A percentile compares a stretch with the other conserved stretches of the same genome.
Conservation (phyloP, 35 echinoderm and acorn worm species). For the Apostichopus japonicus region DNA sequence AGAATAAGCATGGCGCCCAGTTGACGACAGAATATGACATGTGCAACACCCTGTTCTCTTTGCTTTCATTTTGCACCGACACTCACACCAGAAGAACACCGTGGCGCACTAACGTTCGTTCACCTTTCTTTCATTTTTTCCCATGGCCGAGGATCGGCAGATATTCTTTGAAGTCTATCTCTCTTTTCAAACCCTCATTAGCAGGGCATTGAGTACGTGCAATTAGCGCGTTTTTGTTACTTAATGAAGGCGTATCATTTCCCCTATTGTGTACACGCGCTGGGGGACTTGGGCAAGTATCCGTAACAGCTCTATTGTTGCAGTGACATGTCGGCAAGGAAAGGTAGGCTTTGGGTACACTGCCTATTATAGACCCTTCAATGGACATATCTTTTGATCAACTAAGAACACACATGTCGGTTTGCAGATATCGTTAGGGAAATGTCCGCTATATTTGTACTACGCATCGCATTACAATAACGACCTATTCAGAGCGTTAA, state of each 20-base stretch:
- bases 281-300: constrained; percentile 31
- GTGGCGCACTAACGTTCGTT: background rate
- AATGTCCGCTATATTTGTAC: constrained; percentile 43
- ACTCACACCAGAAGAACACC: background rate
- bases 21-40: too few species aligned
- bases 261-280: constrained; percentile 43
- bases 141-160: background rate
- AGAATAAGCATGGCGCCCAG: too few species aligned
- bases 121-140: background rate
- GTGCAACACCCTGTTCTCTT: too few species aligned
- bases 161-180: constrained; percentile 24
- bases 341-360: constrained; percentile 11
- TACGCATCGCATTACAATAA: constrained; percentile 4
- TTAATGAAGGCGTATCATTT: constrained; percentile 42
- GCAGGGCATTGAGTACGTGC: constrained; percentile 22
- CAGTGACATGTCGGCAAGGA: background rate
- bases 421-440: constrained; percentile 26
- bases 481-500: background rate
- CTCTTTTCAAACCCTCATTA: constrained; percentile 22
- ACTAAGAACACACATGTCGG: constrained; percentile 24
- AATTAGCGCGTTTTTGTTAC: constrained; percentile 45
- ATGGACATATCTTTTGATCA: background rate
- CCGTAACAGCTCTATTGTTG: constrained; percentile 9
- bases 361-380: constrained; percentile 8
- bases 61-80: too few species aligned